Evolutionary conservation across 2,113 vertebrate genomes (phyloP).

Genomic region (Hymenochirus boettgeri): DNA sequence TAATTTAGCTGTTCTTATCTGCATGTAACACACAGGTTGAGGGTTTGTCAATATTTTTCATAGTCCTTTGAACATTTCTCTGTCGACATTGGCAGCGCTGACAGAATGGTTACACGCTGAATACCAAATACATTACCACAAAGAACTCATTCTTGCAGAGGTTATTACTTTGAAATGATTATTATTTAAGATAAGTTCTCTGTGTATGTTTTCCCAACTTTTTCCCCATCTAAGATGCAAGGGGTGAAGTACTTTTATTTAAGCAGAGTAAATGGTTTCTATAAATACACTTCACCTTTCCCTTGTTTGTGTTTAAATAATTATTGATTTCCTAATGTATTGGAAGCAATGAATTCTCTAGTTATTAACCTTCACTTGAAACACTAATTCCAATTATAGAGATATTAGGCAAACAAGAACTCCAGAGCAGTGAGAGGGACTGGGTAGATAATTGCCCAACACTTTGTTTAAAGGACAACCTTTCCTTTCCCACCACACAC

Average conservation of each 20-base stretch:
- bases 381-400: too few relatives aligned
- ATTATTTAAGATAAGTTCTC: slow-evolving; percentile 60
- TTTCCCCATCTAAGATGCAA: slow-evolving; percentile 45
- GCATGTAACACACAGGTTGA: slow-evolving; percentile 56
- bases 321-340: not conserved
- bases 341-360: too few relatives aligned
- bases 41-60: slow-evolving; percentile 63
- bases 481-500: too few relatives aligned
- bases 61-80: slow-evolving; percentile 62
- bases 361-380: too few relatives aligned
- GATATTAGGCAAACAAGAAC: too few relatives aligned
- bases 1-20: slow-evolving; percentile 64
- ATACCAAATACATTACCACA: slow-evolving; percentile 54
- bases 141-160: slow-evolving; percentile 56
- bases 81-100: slow-evolving; percentile 57
- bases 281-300: slow-evolving; percentile 18
- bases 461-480: too few relatives aligned
- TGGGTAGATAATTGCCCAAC: too few relatives aligned
- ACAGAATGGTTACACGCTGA: slow-evolving; percentile 54
- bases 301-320: not conserved
- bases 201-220: slow-evolving; percentile 51
- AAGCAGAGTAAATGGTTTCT: slow-evolving; percentile 53
- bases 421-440: too few relatives aligned
- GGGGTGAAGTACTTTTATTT: slow-evolving; percentile 52
- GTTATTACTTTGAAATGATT: slow-evolving; percentile 63